A percentile compares a stretch with the other conserved stretches of the same genome.
phyloP scores from a whole-genome alignment of 2,888 invertebrate genomes.

The Perizoma flavofasciatum region DNA sequence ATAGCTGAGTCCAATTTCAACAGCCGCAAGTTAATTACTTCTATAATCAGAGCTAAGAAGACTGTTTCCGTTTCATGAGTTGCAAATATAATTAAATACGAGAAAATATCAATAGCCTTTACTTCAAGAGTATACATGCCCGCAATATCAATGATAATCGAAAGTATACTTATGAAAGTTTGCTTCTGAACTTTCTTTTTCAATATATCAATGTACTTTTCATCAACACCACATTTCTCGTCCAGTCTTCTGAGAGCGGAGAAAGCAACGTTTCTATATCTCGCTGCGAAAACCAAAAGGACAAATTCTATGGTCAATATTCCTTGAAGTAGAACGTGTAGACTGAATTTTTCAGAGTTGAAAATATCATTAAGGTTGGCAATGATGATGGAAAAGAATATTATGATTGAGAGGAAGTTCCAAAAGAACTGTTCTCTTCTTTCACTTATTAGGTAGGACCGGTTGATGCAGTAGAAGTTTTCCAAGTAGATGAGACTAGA shows the following conservation, averaged over 20 bases:
- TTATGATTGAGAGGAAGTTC: conserved; percentile 41
- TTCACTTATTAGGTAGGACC: conserved; percentile 50
- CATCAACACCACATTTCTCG: conserved; percentile 49
- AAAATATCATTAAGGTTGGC: conserved; percentile 42
- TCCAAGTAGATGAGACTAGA: conserved; percentile 50
- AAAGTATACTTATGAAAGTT: conserved; percentile 35
- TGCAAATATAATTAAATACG: conserved; percentile 48
- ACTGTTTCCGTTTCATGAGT: conserved; percentile 62
- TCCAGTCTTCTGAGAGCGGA: conserved; percentile 50
- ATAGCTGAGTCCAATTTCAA: conserved; percentile 40
- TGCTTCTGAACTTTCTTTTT: conserved; percentile 33
- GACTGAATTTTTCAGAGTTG: conserved; percentile 19
- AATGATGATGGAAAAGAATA: conserved; percentile 30
- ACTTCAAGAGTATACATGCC: conserved; percentile 41
- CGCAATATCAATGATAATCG: conserved; percentile 48
- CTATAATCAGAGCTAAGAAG: conserved; percentile 54
- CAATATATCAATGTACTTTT: conserved; percentile 39
- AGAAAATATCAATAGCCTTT: conserved; percentile 35
- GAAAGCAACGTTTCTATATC: conserved; percentile 40
- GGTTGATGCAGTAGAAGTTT: conserved; percentile 57
- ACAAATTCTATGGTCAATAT: conserved; percentile 44
- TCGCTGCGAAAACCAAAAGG: conserved; percentile 41
- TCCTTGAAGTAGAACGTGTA: conserved; percentile 39
- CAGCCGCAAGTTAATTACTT: conserved; percentile 58
- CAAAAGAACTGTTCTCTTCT: conserved; percentile 41